Conservation (phyloP, 2,888 invertebrate species). For the Gastracanthus pulcherrimus region DNA sequence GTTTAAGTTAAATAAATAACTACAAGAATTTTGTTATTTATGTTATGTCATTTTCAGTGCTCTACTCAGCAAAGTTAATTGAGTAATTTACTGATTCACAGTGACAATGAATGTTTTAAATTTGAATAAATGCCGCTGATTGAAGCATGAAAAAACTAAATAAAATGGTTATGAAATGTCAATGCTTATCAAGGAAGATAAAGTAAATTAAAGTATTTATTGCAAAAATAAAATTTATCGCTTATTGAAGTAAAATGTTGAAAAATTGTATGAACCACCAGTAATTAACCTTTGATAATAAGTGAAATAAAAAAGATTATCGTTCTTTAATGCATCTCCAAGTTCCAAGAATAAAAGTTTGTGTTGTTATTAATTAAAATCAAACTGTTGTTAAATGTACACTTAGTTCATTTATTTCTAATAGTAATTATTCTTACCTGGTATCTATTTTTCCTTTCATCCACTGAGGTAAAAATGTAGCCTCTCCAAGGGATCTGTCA, state of each 20-base stretch:
- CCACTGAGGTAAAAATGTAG: slow-evolving; percentile 85
- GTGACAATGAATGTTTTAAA: neutral
- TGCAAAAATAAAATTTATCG: too few relatives aligned
- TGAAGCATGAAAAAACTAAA: neutral
- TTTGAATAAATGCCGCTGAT: neutral
- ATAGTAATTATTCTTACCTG: slow-evolving; percentile 76
- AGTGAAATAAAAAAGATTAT: neutral
- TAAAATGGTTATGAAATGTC: neutral
- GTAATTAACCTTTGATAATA: neutral
- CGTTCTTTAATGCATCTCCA: neutral
- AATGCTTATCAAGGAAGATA: neutral
- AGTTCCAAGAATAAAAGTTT: neutral
- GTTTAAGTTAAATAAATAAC: neutral
- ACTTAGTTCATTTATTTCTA: neutral
- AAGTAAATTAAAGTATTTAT: too few relatives aligned
- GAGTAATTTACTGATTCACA: neutral
- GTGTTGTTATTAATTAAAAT: neutral
- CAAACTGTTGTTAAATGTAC: neutral
- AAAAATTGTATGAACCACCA: too few relatives aligned
- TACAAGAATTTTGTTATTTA: too few relatives aligned
- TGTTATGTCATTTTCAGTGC: too few relatives aligned
- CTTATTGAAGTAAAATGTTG: too few relatives aligned
- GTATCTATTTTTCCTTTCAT: slow-evolving; percentile 84
- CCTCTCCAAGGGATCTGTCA: slow-evolving; percentile 74
- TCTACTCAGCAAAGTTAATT: neutral